phyloP scores from a whole-genome alignment of 2,888 invertebrate species.

The Girardia tigrina region DNA sequence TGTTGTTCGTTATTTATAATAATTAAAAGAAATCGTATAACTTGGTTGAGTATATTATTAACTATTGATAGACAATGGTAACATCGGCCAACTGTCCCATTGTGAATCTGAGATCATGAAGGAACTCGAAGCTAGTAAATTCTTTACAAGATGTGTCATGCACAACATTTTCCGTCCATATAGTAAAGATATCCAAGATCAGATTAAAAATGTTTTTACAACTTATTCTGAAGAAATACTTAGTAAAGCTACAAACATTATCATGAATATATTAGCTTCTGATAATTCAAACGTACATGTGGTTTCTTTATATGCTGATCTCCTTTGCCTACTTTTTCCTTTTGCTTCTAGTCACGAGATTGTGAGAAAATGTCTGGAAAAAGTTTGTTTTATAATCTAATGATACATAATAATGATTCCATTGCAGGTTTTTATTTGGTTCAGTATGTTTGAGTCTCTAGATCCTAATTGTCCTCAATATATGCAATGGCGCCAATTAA shows the following conservation, averaged over 20 bases:
- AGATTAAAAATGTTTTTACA: background rate
- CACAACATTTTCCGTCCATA: background rate
- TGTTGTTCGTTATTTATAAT: too few relatives aligned
- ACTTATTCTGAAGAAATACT: background rate
- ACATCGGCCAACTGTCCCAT: too few relatives aligned
- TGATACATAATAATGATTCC: too few relatives aligned
- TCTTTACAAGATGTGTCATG: background rate
- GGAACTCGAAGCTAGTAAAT: background rate
- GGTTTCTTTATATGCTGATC: background rate
- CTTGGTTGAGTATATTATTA: too few relatives aligned
- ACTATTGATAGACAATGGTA: too few relatives aligned
- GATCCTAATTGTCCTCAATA: background rate
- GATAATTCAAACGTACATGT: background rate
- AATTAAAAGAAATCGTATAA: too few relatives aligned
- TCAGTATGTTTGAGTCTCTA: background rate
- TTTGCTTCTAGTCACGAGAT: background rate
- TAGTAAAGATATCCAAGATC: constrained; percentile 8
- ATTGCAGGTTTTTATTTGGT: background rate
- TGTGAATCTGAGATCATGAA: background rate
- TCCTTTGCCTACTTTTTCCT: background rate
- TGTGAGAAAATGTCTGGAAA: background rate
- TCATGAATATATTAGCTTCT: background rate
- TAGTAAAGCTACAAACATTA: background rate
- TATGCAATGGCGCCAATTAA: background rate
- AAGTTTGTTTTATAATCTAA: too few relatives aligned